phyloP scores from a whole-genome alignment of 2,797 vertebrate genomes.

The Darevskia nairensis region DNA sequence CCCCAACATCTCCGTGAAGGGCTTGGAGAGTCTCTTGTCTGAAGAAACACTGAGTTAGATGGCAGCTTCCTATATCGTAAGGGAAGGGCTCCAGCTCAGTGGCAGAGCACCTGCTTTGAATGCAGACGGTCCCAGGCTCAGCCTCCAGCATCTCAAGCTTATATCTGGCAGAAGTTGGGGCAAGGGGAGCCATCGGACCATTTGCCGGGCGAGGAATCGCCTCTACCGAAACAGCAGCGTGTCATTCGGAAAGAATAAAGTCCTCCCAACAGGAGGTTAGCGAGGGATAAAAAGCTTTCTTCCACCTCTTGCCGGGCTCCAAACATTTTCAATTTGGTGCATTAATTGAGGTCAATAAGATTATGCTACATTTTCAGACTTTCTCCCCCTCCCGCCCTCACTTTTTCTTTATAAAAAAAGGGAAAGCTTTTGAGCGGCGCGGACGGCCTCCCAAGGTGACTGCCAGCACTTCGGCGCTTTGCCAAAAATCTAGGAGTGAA shows the following conservation, averaged over 20 bases:
- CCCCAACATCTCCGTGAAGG: too few relatives aligned
- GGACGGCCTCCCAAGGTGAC: constrained; percentile 57
- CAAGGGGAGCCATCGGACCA: constrained; percentile 34
- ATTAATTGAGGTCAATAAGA: constrained; percentile 86
- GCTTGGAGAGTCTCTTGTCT: too few relatives aligned
- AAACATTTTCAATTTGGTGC: constrained; percentile 77
- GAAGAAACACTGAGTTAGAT: too few relatives aligned
- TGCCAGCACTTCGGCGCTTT: neutral
- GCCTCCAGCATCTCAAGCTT: too few relatives aligned
- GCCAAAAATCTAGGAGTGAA: neutral
- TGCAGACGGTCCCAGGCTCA: too few relatives aligned
- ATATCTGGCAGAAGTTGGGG: constrained; percentile 2
- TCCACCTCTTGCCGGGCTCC: constrained; percentile 73
- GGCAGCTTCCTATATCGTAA: too few relatives aligned
- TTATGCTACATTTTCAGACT: constrained; percentile 83
- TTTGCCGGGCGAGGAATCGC: constrained; percentile 30
- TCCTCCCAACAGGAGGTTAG: constrained; percentile 53
- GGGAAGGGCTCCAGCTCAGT: too few relatives aligned
- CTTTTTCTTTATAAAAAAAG: constrained; percentile 41
- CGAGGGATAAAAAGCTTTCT: constrained; percentile 67
- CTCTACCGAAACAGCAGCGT: constrained; percentile 23
- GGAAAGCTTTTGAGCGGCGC: constrained; percentile 60
- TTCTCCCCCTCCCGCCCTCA: constrained; percentile 48
- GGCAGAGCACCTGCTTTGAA: too few relatives aligned
- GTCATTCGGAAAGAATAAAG: constrained; percentile 49